Evolutionary conservation across 2,113 vertebrate species (phyloP).

Genomic region (Cebus imitator): DNA sequence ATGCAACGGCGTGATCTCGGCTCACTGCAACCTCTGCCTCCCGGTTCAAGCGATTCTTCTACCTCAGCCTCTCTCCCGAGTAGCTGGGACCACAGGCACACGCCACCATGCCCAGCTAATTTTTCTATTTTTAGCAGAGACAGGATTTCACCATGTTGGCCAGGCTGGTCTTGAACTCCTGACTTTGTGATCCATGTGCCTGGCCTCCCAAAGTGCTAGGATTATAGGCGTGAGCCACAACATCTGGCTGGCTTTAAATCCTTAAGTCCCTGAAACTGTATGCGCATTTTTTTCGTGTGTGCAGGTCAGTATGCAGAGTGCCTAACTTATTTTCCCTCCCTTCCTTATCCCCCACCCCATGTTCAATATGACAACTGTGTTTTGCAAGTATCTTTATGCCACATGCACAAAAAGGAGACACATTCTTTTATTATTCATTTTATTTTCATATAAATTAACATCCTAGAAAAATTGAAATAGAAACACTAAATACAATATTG

Average conservation of each 20-base stretch:
- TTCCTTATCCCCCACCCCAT: accelerated
- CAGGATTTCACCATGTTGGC: too few species aligned
- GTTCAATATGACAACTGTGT: background rate
- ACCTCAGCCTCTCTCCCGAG: too few species aligned
- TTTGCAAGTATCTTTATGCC: background rate
- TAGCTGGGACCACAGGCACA: too few species aligned
- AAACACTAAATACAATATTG: conserved; percentile 93
- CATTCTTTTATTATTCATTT: conserved; percentile 87
- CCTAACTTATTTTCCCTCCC: background rate
- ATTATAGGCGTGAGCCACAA: too few species aligned
- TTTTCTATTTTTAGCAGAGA: too few species aligned
- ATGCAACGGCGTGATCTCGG: too few species aligned
- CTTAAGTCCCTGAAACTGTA: background rate
- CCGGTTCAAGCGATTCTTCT: too few species aligned
- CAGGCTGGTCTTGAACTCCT: too few species aligned
- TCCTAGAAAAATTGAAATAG: conserved; percentile 89
- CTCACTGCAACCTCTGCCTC: too few species aligned
- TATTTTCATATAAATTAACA: conserved; percentile 93
- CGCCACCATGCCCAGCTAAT: too few species aligned
- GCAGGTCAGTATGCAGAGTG: background rate
- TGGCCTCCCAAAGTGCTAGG: too few species aligned
- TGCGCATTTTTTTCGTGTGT: background rate
- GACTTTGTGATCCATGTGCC: too few species aligned
- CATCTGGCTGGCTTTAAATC: background rate
- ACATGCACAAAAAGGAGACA: background rate